Conservation (phyloP, 2,797 vertebrate species). For the Cyclura pinguis region DNA sequence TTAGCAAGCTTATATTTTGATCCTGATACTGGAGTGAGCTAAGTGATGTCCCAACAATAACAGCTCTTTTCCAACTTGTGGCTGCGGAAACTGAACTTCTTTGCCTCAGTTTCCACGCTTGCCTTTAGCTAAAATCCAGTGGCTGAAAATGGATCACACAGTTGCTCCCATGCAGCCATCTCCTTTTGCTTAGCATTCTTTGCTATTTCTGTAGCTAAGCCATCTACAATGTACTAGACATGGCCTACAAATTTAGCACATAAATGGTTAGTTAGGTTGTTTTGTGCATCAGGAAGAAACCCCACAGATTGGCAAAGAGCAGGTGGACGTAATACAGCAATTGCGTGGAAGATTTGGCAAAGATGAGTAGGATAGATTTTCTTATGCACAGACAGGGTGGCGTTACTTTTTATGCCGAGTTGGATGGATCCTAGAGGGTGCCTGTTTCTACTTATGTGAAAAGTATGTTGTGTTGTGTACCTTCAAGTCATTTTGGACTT, state of each 20-base stretch:
- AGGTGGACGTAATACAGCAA: background rate
- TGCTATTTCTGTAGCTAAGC: conserved; percentile 9
- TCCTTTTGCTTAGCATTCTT: conserved; percentile 12
- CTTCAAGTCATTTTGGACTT: too few species aligned
- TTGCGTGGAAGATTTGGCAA: background rate
- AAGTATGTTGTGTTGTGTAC: too few species aligned
- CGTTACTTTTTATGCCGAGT: background rate
- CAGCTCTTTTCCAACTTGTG: conserved; percentile 1
- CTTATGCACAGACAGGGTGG: background rate
- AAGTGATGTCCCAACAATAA: conserved; percentile 50
- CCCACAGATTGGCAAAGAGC: background rate
- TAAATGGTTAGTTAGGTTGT: background rate
- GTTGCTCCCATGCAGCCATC: conserved; percentile 26
- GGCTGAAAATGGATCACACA: conserved; percentile 20
- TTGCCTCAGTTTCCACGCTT: conserved; percentile 15
- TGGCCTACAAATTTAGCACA: background rate
- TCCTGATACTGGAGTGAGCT: conserved; percentile 50
- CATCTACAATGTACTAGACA: background rate
- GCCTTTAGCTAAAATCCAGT: conserved; percentile 18
- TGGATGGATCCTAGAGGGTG: background rate
- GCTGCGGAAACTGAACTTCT: conserved; percentile 41
- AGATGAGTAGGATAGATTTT: background rate
- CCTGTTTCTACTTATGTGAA: background rate
- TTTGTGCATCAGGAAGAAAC: background rate
- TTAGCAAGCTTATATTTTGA: conserved; percentile 1